Conservation (phyloP, 1,140 invertebrate genomes). For the Leptoteleia sp. region DNA sequence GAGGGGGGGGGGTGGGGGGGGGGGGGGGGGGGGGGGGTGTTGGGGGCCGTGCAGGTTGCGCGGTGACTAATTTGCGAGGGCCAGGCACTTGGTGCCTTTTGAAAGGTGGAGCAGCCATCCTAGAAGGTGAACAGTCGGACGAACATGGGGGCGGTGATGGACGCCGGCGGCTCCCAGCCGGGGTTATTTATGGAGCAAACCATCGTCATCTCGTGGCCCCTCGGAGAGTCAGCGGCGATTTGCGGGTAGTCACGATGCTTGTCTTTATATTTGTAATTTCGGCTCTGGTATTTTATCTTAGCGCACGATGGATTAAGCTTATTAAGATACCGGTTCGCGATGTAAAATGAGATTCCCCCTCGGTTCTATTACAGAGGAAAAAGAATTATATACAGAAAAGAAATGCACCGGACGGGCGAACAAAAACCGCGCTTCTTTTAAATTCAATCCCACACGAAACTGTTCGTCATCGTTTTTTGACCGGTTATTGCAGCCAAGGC, state of each 20-base stretch:
- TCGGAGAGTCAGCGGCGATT: constrained; percentile 51
- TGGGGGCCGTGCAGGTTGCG: constrained; percentile 70
- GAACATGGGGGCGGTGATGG: constrained; percentile 75
- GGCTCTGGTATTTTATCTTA: constrained; percentile 56
- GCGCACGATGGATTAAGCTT: constrained; percentile 55
- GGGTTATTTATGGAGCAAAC: constrained; percentile 73
- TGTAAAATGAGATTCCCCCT: constrained; percentile 40
- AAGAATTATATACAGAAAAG: constrained; percentile 5
- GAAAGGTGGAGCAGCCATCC: constrained; percentile 45
- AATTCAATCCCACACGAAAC: constrained; percentile 14
- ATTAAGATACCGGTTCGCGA: constrained; percentile 44
- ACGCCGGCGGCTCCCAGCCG: constrained; percentile 72
- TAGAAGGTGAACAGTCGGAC: constrained; percentile 64
- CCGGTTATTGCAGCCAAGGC: not conserved
- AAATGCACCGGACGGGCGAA: not conserved
- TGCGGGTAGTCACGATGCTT: constrained; percentile 60
- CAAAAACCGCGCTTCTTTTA: constrained; percentile 11
- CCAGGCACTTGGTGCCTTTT: constrained; percentile 37
- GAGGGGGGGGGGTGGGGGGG: no score
- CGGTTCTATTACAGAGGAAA: constrained; percentile 12
- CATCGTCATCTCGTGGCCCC: constrained; percentile 66
- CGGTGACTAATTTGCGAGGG: constrained; percentile 74
- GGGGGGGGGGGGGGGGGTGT: no score
- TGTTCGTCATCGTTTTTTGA: constrained; percentile 11
- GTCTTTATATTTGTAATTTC: constrained; percentile 66